phyloP scores from a whole-genome alignment of 2,113 vertebrate genomes.

The Plectropomus leopardus region DNA sequence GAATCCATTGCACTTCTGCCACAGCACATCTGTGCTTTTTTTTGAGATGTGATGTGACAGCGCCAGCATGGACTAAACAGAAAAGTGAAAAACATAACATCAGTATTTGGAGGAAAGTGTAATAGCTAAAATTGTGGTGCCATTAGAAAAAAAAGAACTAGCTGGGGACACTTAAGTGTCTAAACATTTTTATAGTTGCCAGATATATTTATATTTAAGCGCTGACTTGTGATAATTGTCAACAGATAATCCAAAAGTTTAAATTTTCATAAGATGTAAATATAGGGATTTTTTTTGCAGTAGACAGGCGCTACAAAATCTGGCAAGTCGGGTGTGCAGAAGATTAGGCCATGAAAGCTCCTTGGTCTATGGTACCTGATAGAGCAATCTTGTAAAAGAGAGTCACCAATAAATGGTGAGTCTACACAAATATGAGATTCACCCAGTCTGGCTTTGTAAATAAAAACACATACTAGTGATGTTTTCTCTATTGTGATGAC shows the following conservation, averaged over 20 bases:
- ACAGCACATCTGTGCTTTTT: slow-evolving; percentile 10
- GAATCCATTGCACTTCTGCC: neutral
- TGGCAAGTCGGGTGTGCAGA: neutral
- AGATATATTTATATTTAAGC: neutral
- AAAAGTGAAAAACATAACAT: neutral
- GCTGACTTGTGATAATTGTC: no score
- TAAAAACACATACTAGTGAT: neutral
- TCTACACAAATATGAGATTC: neutral
- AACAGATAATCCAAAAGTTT: neutral
- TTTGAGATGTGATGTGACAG: neutral
- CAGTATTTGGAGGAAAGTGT: slow-evolving; percentile 1
- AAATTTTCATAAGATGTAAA: neutral
- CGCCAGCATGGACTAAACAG: neutral
- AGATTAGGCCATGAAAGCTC: slow-evolving; percentile 10
- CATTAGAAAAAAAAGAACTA: neutral
- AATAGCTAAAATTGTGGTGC: neutral
- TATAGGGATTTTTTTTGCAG: neutral
- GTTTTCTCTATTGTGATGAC: neutral
- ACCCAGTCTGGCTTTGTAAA: neutral
- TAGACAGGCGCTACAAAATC: neutral
- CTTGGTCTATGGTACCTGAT: neutral
- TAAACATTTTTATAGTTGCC: neutral
- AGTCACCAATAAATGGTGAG: neutral
- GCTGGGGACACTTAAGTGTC: neutral
- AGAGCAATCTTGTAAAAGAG: neutral